Base-by-base conservation (phyloP, 2,113 vertebrate genomes). In the Phylloscopus trochilus region DNA sequence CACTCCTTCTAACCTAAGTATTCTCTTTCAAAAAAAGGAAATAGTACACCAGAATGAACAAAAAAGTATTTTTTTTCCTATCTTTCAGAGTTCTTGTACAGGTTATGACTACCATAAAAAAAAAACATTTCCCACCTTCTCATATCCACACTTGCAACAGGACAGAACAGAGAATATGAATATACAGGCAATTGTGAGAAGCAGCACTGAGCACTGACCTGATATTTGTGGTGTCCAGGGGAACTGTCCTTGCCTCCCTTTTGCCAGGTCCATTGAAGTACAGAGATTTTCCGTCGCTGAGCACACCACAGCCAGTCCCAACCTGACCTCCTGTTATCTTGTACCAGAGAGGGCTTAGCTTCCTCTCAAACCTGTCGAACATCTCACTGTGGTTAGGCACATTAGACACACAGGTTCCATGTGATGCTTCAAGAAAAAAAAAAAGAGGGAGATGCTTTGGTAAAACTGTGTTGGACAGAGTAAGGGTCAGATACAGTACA, bases 341-440 rank as follows among this genome's bases (percentile, higher is more conserved):
- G 97, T 99, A 98, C 99, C 99, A 99, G 63, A 99, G 99, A 10
- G 99, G 99, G 92, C 98, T 99, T 77, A 99, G 97, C 96, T 99
- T 99, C 77, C 98, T 99, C 97, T 99, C 99, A 96, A 99, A 99
- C 78, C 99, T 98, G 96, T 99, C 99, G 7, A 98, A 98, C 97
- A 99, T 98, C 97, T 99, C 99, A 66, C 98, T 98, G 93, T 98
- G 98, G 88, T 98, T 99, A 72, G 99, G 98, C 62, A 98, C 95
- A 44, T 98, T 98, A 11, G 99, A 98, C 44, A 99, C 99, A 96
- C 99, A 99, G 88, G 99, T 99, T 93, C 99, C 99, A 93, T 99
- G 98, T 6, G 99, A 98, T 79, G 99, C 99, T 99, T 91, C 60
- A 92, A 77, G 91, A 49, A 96, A 93, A 77, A 92, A 95, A 92